These are phyloP conservation scores for Antennarius maculatus DNA, from an alignment of 2,797 vertebrate genomes.

Conservation along the genomic window DNA sequence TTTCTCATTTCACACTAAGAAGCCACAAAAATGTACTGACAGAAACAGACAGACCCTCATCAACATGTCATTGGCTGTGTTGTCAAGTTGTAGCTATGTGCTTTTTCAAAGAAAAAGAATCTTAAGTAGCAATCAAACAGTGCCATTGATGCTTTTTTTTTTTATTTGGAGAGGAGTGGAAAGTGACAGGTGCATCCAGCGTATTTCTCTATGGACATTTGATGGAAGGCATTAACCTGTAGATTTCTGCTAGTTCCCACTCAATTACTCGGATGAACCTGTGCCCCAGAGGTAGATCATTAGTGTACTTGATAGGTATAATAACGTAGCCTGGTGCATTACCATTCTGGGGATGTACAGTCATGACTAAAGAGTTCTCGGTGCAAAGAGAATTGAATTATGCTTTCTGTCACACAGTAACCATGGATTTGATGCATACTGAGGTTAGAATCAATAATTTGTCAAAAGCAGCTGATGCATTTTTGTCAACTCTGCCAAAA, in stretches of 20 bases:
- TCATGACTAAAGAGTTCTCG: constrained; percentile 58
- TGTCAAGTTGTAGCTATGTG: constrained; percentile 48
- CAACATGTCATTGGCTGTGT: constrained; percentile 59
- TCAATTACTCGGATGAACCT: constrained; percentile 65
- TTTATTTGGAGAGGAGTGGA: constrained; percentile 26
- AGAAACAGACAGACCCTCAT: constrained; percentile 46
- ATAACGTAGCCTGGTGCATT: constrained; percentile 55
- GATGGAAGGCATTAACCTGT: constrained; percentile 72
- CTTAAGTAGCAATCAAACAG: constrained; percentile 46
- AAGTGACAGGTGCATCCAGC: constrained; percentile 38
- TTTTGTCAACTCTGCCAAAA: constrained; percentile 52
- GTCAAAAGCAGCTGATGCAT: constrained; percentile 65
- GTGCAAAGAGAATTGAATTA: constrained; percentile 64
- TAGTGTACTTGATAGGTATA: constrained; percentile 72
- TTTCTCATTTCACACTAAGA: constrained; percentile 49
- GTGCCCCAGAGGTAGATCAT: constrained; percentile 67
- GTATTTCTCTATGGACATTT: constrained; percentile 64
- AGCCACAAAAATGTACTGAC: constrained; percentile 36
- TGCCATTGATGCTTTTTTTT: constrained; percentile 15
- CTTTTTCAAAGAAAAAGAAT: constrained; percentile 39
- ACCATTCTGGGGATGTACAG: constrained; percentile 45
- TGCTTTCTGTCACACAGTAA: constrained; percentile 65
- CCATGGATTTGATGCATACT: constrained; percentile 59
- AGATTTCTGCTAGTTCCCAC: constrained; percentile 59
- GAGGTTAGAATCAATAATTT: constrained; percentile 67